phyloP scores from a whole-genome alignment of 2,797 vertebrate species.

The Oryzias dopingdopingensis region DNA sequence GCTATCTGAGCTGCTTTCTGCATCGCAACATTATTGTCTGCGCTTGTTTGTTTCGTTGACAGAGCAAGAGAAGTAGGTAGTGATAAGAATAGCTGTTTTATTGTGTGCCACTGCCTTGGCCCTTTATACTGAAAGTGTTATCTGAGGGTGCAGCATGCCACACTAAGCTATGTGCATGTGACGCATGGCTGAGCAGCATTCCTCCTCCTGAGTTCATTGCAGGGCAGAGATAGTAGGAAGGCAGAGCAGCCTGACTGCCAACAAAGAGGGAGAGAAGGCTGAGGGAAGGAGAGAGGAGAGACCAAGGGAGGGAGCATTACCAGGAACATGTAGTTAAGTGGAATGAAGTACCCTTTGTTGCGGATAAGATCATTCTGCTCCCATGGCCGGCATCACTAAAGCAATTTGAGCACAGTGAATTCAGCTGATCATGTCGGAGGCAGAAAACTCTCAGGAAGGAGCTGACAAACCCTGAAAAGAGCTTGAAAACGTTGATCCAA shows the following conservation, averaged over 20 bases:
- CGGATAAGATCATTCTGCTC: slow-evolving; percentile 71
- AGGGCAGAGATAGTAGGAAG: slow-evolving; percentile 68
- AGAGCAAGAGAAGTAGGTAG: slow-evolving; percentile 51
- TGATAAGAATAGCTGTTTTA: slow-evolving; percentile 76
- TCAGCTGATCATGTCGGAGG: slow-evolving; percentile 42
- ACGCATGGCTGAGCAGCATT: slow-evolving; percentile 71
- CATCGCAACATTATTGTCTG: slow-evolving; percentile 20
- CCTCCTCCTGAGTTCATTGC: slow-evolving; percentile 67
- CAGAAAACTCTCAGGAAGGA: slow-evolving; percentile 32
- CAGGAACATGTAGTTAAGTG: slow-evolving; percentile 64
- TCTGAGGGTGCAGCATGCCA: slow-evolving; percentile 70
- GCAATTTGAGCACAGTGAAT: slow-evolving; percentile 47
- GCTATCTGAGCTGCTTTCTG: slow-evolving; percentile 19
- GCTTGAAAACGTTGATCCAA: not conserved
- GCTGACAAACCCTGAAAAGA: slow-evolving; percentile 25
- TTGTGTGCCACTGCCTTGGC: slow-evolving; percentile 74
- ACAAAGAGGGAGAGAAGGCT: slow-evolving; percentile 34
- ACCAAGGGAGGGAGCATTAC: slow-evolving; percentile 40
- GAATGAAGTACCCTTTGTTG: slow-evolving; percentile 68
- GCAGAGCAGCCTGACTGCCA: slow-evolving; percentile 52
- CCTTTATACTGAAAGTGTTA: slow-evolving; percentile 73
- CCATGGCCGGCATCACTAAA: slow-evolving; percentile 51
- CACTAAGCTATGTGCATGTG: slow-evolving; percentile 72
- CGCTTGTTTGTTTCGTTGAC: slow-evolving; percentile 38
- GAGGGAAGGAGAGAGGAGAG: slow-evolving; percentile 31